Evolutionary conservation across 2,888 invertebrate species (phyloP).

Genomic region (Craniophora ligustri): DNA sequence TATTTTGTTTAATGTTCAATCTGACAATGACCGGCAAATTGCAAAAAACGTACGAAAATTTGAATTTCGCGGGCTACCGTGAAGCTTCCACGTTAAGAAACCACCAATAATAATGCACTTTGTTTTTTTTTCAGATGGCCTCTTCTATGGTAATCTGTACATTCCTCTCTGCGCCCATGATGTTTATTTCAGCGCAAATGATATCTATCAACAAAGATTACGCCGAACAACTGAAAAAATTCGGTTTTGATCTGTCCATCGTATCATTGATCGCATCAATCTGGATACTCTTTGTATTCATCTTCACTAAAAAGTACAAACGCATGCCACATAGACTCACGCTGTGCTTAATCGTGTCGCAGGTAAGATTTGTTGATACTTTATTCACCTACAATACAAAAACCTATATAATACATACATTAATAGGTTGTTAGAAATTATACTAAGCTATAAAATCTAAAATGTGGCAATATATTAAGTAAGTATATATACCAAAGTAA

Average conservation of each 20-base stretch:
- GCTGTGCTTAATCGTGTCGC: constrained; percentile 92
- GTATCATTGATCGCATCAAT: constrained; percentile 92
- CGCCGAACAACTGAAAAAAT: constrained; percentile 92
- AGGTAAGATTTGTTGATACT: constrained; percentile 87
- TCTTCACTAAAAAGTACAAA: constrained; percentile 92
- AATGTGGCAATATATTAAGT: too few species aligned
- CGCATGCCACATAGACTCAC: constrained; percentile 95
- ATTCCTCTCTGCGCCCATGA: constrained; percentile 97
- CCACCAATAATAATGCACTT: background rate
- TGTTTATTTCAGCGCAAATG: constrained; percentile 98
- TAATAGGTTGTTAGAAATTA: too few species aligned
- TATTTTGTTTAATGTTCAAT: too few species aligned
- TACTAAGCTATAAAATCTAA: too few species aligned
- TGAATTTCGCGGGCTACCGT: too few species aligned
- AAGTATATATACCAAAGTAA: too few species aligned
- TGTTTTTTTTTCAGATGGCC: constrained; percentile 91
- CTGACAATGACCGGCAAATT: too few species aligned
- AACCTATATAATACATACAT: too few species aligned
- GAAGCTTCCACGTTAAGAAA: too few species aligned
- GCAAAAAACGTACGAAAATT: too few species aligned
- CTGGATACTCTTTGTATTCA: constrained; percentile 93
- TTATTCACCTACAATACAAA: too few species aligned
- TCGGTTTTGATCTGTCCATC: constrained; percentile 95
- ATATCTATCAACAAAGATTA: constrained; percentile 95
- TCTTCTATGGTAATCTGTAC: constrained; percentile 98